These are phyloP conservation scores for Neopelma chrysocephalum DNA, from an alignment of 2,797 vertebrate species.

Conservation along the genomic window DNA sequence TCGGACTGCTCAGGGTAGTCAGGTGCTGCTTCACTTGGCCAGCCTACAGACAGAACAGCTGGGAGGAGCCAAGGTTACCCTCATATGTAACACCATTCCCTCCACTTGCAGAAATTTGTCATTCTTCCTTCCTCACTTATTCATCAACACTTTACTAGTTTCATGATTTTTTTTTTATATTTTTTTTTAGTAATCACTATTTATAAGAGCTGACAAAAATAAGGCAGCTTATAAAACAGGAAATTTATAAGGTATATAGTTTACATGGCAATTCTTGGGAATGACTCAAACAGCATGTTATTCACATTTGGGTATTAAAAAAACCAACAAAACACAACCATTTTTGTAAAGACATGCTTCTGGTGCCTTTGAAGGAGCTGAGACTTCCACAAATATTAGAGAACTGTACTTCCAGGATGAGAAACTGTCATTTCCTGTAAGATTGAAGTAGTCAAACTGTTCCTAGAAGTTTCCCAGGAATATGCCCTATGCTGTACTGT, in stretches of 20 bases:
- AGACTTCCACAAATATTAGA: not conserved
- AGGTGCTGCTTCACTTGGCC: rapidly evolving
- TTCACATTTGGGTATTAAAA: not conserved
- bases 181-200: not conserved
- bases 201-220: not conserved
- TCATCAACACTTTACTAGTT: not conserved
- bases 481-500: not conserved
- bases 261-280: not conserved
- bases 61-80: not conserved
- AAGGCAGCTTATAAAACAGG: not conserved
- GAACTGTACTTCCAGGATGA: not conserved
- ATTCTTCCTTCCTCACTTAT: not conserved
- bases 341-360: not conserved
- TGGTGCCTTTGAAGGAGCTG: not conserved
- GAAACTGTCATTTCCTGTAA: not conserved
- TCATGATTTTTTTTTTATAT: not conserved
- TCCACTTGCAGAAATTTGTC: not conserved
- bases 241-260: not conserved
- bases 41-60: rapidly evolving
- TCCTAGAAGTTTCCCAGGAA: not conserved
- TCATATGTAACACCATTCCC: not conserved
- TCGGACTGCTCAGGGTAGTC: rapidly evolving
- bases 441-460: not conserved
- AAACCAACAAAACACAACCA: not conserved
- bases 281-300: not conserved